Evolutionary conservation across 2,888 invertebrate genomes (phyloP).

Genomic region (Arrhopalites spinosus): DNA sequence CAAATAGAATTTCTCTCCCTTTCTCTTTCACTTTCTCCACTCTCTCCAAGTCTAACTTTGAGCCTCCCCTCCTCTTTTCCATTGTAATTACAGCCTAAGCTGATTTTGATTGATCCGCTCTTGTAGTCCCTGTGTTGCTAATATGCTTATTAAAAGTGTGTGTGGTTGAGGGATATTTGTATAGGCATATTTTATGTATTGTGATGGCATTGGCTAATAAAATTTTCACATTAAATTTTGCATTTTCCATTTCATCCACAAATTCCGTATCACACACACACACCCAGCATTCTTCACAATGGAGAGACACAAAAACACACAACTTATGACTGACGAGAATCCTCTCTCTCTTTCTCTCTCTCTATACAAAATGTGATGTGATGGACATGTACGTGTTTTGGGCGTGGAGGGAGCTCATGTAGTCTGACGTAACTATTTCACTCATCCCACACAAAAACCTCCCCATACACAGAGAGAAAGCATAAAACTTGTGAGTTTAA

Average conservation of each 20-base stretch:
- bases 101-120: conserved; percentile 7
- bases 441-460: background rate
- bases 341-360: too few species aligned
- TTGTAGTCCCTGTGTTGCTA: background rate
- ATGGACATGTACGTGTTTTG: conserved; percentile 4
- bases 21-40: background rate
- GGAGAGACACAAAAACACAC: background rate
- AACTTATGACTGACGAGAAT: background rate
- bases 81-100: background rate
- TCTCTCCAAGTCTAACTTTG: background rate
- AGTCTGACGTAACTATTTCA: background rate
- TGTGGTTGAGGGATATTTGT: too few species aligned
- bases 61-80: too few species aligned
- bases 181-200: too few species aligned
- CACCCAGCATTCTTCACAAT: background rate
- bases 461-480: too few species aligned
- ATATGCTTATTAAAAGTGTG: too few species aligned
- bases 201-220: too few species aligned
- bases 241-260: background rate
- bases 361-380: background rate
- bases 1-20: background rate
- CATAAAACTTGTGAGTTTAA: too few species aligned
- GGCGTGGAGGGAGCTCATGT: background rate
- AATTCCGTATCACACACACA: background rate
- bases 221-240: too few species aligned